Conservation (phyloP, 2,888 invertebrate genomes). For the Cryptops parisi region DNA sequence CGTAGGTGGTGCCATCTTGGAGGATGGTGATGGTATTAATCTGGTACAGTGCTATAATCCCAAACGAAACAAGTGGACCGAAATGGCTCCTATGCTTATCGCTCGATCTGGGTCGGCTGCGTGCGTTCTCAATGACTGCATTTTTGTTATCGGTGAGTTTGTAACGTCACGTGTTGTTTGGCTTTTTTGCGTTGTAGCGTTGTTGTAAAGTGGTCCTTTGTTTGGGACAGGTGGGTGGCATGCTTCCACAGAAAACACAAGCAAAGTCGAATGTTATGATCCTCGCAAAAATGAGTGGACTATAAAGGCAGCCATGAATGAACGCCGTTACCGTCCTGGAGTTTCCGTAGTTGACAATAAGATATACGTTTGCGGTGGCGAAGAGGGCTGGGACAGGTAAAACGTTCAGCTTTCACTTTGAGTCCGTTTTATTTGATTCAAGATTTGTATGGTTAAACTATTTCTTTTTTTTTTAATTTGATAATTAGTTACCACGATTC, state of each 20-base stretch:
- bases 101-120: slow-evolving; percentile 38
- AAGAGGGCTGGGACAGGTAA: slow-evolving; percentile 37
- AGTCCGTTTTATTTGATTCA: not conserved
- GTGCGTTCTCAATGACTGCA: slow-evolving; percentile 34
- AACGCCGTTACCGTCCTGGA: slow-evolving; percentile 36
- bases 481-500: slow-evolving; percentile 34
- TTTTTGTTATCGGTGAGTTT: slow-evolving; percentile 36
- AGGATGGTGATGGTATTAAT: slow-evolving; percentile 38
- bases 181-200: too few species aligned
- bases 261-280: slow-evolving; percentile 37
- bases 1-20: slow-evolving; percentile 36
- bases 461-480: not conserved
- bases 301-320: slow-evolving; percentile 33
- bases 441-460: not conserved
- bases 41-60: slow-evolving; percentile 36
- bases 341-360: slow-evolving; percentile 35
- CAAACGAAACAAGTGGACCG: slow-evolving; percentile 34
- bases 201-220: not conserved
- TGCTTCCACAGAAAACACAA: slow-evolving; percentile 38
- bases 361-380: slow-evolving; percentile 37
- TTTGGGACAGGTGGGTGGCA: slow-evolving; percentile 35
- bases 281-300: slow-evolving; percentile 33
- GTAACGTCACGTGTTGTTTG: not conserved
- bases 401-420: not conserved
- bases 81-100: slow-evolving; percentile 35